These are phyloP conservation scores for Geotrypetes seraphini DNA, from an alignment of 2,797 vertebrate genomes.

Conservation along the genomic window DNA sequence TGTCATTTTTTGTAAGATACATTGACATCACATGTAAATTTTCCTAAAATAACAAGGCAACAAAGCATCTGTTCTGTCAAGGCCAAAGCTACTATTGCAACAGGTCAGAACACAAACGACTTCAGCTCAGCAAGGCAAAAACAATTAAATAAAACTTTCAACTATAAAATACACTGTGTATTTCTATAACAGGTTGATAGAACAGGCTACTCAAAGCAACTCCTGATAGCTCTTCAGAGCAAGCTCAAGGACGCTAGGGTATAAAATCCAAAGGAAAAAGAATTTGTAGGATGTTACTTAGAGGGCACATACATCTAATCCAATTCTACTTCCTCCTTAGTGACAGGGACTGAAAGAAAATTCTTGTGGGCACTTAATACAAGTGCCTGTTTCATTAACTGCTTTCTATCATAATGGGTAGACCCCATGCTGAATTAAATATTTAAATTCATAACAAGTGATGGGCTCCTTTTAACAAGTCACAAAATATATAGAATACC, in stretches of 20 bases:
- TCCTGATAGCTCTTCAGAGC: neutral
- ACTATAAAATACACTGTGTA: neutral
- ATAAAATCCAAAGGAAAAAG: neutral
- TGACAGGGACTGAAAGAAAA: no score
- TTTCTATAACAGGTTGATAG: neutral
- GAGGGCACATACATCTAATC: no score
- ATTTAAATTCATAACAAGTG: no score
- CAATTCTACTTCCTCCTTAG: no score
- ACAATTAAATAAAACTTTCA: neutral
- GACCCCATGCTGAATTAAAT: no score
- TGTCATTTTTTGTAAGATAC: conserved; percentile 7
- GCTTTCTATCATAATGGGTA: no score
- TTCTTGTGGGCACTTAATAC: no score
- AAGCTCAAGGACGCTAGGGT: neutral
- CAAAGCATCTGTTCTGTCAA: conserved; percentile 10
- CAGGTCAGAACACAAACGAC: conserved; percentile 4
- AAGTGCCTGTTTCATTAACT: no score
- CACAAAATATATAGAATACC: no score
- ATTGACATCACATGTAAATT: neutral
- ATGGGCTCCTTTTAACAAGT: no score
- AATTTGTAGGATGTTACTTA: no score
- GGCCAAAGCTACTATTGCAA: neutral
- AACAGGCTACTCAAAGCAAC: neutral
- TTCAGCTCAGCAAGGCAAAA: neutral
- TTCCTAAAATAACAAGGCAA: neutral